Conservation (phyloP, 2,888 invertebrate genomes). For the Megastigmus dorsalis region DNA sequence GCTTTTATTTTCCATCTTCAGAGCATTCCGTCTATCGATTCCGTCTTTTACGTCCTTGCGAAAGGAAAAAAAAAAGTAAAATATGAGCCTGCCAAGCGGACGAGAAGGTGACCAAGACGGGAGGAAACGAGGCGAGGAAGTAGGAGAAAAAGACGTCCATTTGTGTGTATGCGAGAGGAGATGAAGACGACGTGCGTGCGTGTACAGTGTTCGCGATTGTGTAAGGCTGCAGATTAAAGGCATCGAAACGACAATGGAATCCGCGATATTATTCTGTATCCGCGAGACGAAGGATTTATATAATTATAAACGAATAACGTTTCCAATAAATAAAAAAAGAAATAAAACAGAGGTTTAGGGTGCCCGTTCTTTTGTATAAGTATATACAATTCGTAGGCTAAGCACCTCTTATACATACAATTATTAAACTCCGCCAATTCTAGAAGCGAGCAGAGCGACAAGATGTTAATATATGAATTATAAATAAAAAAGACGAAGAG, state of each 20-base stretch:
- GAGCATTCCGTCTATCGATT: constrained; percentile 46
- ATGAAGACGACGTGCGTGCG: background rate
- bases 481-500: constrained; percentile 46
- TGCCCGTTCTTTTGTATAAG: constrained; percentile 50
- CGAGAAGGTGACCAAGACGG: background rate
- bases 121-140: background rate
- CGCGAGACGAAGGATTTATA: constrained; percentile 22
- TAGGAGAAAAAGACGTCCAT: background rate
- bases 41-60: constrained; percentile 39
- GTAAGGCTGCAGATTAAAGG: background rate
- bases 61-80: no score
- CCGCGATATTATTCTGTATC: background rate
- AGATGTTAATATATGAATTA: constrained; percentile 62
- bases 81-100: no score
- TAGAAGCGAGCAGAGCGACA: constrained; percentile 33
- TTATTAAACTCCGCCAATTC: constrained; percentile 46
- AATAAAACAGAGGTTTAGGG: constrained; percentile 62
- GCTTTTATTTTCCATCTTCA: background rate
- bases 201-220: constrained; percentile 21
- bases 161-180: background rate
- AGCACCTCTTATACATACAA: constrained; percentile 39
- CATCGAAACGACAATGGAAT: background rate
- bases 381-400: constrained; percentile 43
- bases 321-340: constrained; percentile 17
- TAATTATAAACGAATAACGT: constrained; percentile 34